Percentiles rank a stretch among this genome's conserved stretches.
Evolutionary conservation across 1,140 invertebrate genomes (phyloP).

Genomic region (Drosophila suzukii): DNA sequence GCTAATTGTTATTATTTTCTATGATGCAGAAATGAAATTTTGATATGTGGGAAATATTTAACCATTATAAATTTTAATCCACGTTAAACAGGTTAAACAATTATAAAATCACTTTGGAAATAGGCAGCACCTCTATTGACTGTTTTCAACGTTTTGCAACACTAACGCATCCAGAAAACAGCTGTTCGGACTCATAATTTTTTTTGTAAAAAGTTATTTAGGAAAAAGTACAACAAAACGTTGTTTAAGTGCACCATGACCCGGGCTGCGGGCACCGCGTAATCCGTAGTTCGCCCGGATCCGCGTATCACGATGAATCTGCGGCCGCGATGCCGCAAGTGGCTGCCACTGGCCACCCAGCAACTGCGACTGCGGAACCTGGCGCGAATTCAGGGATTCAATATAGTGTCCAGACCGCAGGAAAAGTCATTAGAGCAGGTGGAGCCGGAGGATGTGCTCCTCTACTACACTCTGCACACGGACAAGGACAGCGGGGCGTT

Average conservation of each 20-base stretch:
- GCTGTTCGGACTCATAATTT: conserved; percentile 52
- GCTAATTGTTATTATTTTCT: too few species aligned
- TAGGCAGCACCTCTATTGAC: not conserved
- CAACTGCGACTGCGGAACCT: conserved; percentile 90
- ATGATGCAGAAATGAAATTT: too few species aligned
- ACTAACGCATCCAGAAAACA: conserved; percentile 46
- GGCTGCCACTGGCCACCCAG: conserved; percentile 88
- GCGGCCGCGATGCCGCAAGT: conserved; percentile 87
- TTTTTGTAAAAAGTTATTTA: conserved; percentile 47
- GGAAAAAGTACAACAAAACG: conserved; percentile 45
- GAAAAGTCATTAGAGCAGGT: conserved; percentile 4
- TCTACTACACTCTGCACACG: conserved; percentile 92
- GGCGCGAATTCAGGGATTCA: conserved; percentile 89
- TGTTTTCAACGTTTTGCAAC: conserved; percentile 13
- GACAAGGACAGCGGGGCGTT: conserved; percentile 91
- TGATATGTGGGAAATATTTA: too few species aligned
- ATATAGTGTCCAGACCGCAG: conserved; percentile 79
- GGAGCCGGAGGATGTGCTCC: conserved; percentile 85
- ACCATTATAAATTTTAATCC: too few species aligned
- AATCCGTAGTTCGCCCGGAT: conserved; percentile 29
- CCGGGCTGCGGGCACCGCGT: conserved; percentile 23
- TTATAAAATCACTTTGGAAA: not conserved
- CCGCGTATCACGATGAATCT: conserved; percentile 85
- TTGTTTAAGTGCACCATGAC: conserved; percentile 38
- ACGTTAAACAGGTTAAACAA: not conserved